A percentile compares a stretch with the other conserved stretches of the same genome.
These are phyloP conservation scores for Anseranas semipalmata DNA, from an alignment of 2,113 vertebrate species.

Conservation along the genomic window DNA sequence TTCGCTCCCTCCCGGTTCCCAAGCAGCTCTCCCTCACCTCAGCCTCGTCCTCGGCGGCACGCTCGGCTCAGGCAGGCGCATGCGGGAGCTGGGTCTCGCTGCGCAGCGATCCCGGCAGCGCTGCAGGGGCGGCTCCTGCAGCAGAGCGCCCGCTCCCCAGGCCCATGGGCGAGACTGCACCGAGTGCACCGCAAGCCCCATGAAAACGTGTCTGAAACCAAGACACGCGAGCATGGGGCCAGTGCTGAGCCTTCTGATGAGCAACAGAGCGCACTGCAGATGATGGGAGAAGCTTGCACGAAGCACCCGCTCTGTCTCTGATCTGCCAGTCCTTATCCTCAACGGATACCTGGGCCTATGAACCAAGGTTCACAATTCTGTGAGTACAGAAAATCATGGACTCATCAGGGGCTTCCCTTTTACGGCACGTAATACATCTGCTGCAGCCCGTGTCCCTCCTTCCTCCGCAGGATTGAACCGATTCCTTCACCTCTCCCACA, in stretches of 20 bases:
- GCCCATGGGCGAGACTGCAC: background rate
- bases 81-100: fast-evolving
- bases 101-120: fast-evolving
- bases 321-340: background rate
- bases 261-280: fast-evolving
- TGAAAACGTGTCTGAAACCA: background rate
- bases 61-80: fast-evolving
- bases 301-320: background rate
- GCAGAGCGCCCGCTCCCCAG: fast-evolving
- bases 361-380: background rate
- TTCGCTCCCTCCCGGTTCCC: background rate
- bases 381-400: fast-evolving
- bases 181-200: fast-evolving
- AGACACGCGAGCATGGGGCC: background rate
- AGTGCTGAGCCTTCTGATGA: fast-evolving
- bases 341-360: background rate
- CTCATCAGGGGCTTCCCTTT: background rate
- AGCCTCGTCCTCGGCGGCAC: background rate
- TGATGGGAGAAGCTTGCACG: background rate
- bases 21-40: too few species aligned
- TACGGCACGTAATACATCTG: fast-evolving
- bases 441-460: background rate
- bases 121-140: fast-evolving
- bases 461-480: fast-evolving
- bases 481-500: background rate